Evolutionary conservation across 2,888 invertebrate genomes (phyloP).

Genomic region (Graphium colonna): DNA sequence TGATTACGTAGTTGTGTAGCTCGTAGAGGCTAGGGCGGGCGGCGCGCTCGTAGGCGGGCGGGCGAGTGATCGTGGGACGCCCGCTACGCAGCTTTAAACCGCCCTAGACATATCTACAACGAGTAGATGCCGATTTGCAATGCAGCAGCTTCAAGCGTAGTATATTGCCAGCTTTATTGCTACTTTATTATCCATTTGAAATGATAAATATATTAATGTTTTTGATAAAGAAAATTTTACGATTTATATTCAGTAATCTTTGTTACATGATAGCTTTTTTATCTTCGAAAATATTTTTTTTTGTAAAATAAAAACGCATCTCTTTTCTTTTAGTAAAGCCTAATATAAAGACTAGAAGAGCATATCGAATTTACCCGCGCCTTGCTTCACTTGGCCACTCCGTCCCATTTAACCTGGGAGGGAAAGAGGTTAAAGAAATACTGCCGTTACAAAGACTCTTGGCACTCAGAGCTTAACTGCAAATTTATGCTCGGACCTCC

Average conservation of each 20-base stretch:
- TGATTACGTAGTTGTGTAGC: slow-evolving; percentile 32
- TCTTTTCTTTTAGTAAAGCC: background rate
- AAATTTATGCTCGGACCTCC: slow-evolving; percentile 12
- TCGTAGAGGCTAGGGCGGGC: slow-evolving; percentile 52
- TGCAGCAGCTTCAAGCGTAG: background rate
- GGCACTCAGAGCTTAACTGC: background rate
- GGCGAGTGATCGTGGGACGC: slow-evolving; percentile 41
- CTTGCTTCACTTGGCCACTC: background rate
- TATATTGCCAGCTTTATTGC: background rate
- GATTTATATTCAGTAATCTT: no score
- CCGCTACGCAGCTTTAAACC: slow-evolving; percentile 38
- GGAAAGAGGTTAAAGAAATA: background rate
- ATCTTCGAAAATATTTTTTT: background rate
- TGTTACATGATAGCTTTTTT: no score
- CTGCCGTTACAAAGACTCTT: background rate
- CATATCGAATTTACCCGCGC: slow-evolving; percentile 4
- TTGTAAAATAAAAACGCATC: background rate
- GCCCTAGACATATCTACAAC: slow-evolving; percentile 23
- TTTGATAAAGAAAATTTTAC: background rate
- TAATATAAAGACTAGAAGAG: background rate
- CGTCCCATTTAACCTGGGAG: background rate
- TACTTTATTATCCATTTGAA: background rate
- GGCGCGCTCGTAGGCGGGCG: slow-evolving; percentile 54
- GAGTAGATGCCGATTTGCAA: background rate
- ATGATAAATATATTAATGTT: background rate